These are phyloP conservation scores for Brachirus orientalis DNA, from an alignment of 2,113 vertebrate genomes.

Conservation along the genomic window DNA sequence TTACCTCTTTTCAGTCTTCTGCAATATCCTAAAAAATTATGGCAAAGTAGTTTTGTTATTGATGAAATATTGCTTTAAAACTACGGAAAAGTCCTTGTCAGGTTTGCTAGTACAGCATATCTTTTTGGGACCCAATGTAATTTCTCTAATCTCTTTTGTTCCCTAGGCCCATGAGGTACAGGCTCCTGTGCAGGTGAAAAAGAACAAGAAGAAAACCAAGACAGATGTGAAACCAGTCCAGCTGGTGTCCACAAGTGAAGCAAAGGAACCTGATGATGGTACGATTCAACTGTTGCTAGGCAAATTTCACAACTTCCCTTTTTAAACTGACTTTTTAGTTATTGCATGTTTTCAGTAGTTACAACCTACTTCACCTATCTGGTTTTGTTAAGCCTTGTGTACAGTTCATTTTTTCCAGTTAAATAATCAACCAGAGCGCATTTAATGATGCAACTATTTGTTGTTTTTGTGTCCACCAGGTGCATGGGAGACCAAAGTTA, in stretches of 20 bases:
- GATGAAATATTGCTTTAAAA: not conserved
- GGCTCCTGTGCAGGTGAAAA: constrained; percentile 84
- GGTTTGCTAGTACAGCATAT: not conserved
- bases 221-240: constrained; percentile 86
- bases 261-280: constrained; percentile 95
- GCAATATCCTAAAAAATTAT: no score
- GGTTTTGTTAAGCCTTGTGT: not conserved
- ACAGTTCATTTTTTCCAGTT: constrained; percentile 3
- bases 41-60: constrained; percentile 1
- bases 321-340: constrained; percentile 1
- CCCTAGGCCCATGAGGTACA: constrained; percentile 36
- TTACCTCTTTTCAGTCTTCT: no score
- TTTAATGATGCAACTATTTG: not conserved
- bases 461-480: constrained; percentile 75
- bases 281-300: constrained; percentile 16
- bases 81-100: not conserved
- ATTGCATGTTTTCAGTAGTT: not conserved
- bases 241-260: constrained; percentile 80
- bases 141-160: not conserved
- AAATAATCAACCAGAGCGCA: not conserved
- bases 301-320: constrained; percentile 21
- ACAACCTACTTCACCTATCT: not conserved
- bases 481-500: constrained; percentile 97
- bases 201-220: constrained; percentile 94
- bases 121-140: not conserved